phyloP scores from a whole-genome alignment of 2,888 invertebrate species.

The Epinotia demarniana region DNA sequence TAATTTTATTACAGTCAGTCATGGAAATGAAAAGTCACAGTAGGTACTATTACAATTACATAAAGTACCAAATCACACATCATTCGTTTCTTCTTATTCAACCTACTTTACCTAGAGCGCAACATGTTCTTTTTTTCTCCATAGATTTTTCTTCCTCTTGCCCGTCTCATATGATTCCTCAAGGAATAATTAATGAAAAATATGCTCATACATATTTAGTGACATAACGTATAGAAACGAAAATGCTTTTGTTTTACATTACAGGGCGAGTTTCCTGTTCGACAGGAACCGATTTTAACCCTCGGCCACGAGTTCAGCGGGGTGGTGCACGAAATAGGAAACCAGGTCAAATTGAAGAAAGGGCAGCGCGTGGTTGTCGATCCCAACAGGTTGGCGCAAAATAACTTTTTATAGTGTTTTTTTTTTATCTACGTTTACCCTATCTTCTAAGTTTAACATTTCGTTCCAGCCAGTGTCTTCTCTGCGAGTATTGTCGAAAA shows the following conservation, averaged over 20 bases:
- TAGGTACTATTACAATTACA: too few relatives aligned
- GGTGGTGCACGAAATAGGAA: conserved; percentile 76
- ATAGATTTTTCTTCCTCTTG: neutral
- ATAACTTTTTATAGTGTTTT: too few relatives aligned
- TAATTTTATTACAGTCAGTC: too few relatives aligned
- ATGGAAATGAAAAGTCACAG: too few relatives aligned
- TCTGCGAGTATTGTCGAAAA: conserved; percentile 78
- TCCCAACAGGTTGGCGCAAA: conserved; percentile 75
- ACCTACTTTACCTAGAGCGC: too few relatives aligned
- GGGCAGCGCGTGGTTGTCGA: conserved; percentile 85
- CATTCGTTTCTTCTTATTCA: too few relatives aligned
- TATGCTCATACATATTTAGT: neutral
- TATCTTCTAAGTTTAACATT: neutral
- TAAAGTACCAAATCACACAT: too few relatives aligned
- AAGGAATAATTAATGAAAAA: too few relatives aligned
- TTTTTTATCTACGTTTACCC: too few relatives aligned
- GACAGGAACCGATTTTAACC: conserved; percentile 66
- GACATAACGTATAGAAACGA: neutral
- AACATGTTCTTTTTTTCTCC: neutral
- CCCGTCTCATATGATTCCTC: too few relatives aligned
- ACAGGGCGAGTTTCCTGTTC: conserved; percentile 84
- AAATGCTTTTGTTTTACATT: conserved; percentile 17
- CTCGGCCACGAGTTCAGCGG: conserved; percentile 86
- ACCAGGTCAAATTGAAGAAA: conserved; percentile 72
- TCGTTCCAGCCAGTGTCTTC: conserved; percentile 75